Conservation (phyloP, 1,140 invertebrate genomes). For the Bicyclus anynana region DNA sequence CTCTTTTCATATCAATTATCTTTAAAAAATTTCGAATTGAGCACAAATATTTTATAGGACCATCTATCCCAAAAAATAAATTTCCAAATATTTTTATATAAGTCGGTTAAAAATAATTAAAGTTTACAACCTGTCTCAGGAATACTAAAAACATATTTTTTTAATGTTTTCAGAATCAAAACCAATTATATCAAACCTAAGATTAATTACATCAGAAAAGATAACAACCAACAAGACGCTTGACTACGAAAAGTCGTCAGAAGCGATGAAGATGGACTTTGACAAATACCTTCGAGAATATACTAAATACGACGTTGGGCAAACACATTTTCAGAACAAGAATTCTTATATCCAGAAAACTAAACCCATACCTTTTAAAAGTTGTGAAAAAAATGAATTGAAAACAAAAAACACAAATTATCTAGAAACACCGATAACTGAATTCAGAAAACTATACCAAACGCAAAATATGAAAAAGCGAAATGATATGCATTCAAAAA, state of each 20-base stretch:
- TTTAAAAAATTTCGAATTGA: no score
- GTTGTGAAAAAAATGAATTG: conserved; percentile 14
- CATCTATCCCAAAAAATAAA: no score
- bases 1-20: no score
- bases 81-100: no score
- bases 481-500: background rate
- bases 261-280: conserved; percentile 36
- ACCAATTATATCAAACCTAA: conserved; percentile 16
- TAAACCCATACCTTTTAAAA: conserved; percentile 39
- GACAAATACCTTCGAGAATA: conserved; percentile 54
- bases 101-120: no score
- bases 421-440: conserved; percentile 50
- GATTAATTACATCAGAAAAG: conserved; percentile 12
- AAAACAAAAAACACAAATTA: conserved; percentile 35
- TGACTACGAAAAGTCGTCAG: conserved; percentile 17
- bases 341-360: conserved; percentile 24
- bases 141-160: no score
- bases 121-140: no score
- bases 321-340: conserved; percentile 38
- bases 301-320: conserved; percentile 29
- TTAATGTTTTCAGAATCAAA: conserved; percentile 35
- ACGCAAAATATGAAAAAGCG: background rate
- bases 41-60: no score
- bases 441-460: conserved; percentile 63
- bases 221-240: conserved; percentile 1